Evolutionary conservation across 2,113 vertebrate species (phyloP).

Genomic region (Eurystomus gularis): DNA sequence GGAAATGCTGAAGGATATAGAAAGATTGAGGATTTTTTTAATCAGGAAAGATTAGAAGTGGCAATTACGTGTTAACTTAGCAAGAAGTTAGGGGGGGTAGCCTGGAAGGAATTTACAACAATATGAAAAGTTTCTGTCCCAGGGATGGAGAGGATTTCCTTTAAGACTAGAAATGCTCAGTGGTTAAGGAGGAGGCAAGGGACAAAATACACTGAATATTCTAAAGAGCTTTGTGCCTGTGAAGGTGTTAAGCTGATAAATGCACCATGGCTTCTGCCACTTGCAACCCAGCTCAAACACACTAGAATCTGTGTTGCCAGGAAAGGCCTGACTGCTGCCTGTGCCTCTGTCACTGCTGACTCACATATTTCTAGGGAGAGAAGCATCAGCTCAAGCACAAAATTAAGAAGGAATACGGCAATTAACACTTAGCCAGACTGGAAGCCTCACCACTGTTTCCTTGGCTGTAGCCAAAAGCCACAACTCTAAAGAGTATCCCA

Average conservation of each 20-base stretch:
- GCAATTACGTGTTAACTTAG: neutral
- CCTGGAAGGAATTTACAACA: neutral
- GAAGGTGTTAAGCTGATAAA: neutral
- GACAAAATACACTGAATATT: neutral
- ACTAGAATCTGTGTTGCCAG: neutral
- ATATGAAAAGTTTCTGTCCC: neutral
- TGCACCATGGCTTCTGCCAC: slow-evolving; percentile 1
- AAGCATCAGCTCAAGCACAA: neutral
- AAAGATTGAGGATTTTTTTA: neutral
- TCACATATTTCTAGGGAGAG: neutral
- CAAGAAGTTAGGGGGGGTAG: neutral
- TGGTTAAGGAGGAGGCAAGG: neutral
- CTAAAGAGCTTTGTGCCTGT: neutral
- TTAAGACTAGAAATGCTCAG: neutral
- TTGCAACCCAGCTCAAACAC: neutral
- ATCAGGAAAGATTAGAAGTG: neutral
- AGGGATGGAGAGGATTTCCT: neutral
- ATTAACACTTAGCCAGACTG: neutral
- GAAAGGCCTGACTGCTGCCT: neutral
- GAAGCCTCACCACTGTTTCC: neutral
- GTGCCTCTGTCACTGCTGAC: neutral
- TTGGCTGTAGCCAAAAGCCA: neutral
- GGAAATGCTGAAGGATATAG: neutral
- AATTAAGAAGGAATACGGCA: neutral
- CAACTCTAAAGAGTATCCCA: neutral